Percentiles rank a stretch among this genome's conserved stretches.
phyloP scores from a whole-genome alignment of 2,888 invertebrate species.

The Dryadula phaetusa region DNA sequence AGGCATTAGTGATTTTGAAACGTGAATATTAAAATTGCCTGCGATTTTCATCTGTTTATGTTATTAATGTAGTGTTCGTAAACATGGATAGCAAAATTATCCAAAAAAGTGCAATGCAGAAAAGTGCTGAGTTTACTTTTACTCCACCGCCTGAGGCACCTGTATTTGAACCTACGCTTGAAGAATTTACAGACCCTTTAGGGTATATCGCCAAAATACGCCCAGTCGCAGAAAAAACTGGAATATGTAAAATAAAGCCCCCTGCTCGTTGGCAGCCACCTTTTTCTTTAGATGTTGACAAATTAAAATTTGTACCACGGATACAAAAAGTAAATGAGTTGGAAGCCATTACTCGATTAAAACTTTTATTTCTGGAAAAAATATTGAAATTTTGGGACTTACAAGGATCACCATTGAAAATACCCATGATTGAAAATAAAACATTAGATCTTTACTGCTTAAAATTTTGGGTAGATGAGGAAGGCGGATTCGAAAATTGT shows the following conservation, averaged over 20 bases:
- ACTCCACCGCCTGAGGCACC: conserved; percentile 87
- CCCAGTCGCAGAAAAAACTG: conserved; percentile 88
- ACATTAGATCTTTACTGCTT: conserved; percentile 88
- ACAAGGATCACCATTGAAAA: conserved; percentile 86
- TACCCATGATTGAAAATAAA: conserved; percentile 89
- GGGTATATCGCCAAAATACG: conserved; percentile 90
- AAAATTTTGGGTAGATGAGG: conserved; percentile 85
- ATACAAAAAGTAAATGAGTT: conserved; percentile 83
- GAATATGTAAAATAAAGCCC: conserved; percentile 91
- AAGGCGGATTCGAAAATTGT: conserved; percentile 85
- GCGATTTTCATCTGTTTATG: conserved; percentile 31
- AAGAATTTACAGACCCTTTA: conserved; percentile 90
- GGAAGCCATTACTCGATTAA: conserved; percentile 88
- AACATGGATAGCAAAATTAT: conserved; percentile 79
- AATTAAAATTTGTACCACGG: conserved; percentile 81
- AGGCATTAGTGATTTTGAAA: conserved; percentile 57
- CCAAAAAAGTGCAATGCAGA: conserved; percentile 82
- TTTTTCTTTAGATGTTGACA: conserved; percentile 90
- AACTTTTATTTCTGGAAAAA: conserved; percentile 89
- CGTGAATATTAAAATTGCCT: conserved; percentile 31
- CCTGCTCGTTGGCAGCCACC: conserved; percentile 91
- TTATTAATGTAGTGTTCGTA: conserved; percentile 44
- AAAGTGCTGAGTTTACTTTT: conserved; percentile 80
- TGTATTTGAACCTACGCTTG: conserved; percentile 88
- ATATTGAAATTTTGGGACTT: conserved; percentile 90